Percentiles rank a stretch among this genome's conserved stretches.
Conservation (phyloP, 2,888 invertebrate species). For the Chymomyza caudatula region DNA sequence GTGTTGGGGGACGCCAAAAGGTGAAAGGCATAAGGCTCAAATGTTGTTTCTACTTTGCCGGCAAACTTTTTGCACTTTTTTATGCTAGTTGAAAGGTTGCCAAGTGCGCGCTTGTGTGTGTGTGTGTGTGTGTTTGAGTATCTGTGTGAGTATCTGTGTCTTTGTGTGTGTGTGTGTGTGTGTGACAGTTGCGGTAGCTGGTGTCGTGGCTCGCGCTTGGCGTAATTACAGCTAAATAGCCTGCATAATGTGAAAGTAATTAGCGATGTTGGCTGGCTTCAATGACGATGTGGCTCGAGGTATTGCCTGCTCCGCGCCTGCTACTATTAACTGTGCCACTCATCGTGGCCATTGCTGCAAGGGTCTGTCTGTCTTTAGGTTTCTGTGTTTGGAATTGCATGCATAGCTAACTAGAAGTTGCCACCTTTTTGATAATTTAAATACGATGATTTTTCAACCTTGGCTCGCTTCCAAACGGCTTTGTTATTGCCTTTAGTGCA, state of each 20-base stretch:
- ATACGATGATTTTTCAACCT: not conserved
- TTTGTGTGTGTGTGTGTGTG: slow-evolving; percentile 24
- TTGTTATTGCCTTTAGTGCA: not conserved
- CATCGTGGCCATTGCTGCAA: not conserved
- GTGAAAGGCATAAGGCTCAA: slow-evolving; percentile 61
- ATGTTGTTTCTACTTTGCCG: slow-evolving; percentile 45
- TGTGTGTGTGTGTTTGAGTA: slow-evolving; percentile 4
- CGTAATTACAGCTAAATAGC: slow-evolving; percentile 73
- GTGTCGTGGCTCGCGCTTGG: slow-evolving; percentile 61
- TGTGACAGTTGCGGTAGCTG: slow-evolving; percentile 43
- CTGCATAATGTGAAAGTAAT: slow-evolving; percentile 74
- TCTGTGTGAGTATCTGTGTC: not conserved
- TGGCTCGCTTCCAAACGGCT: not conserved
- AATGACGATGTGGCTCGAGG: slow-evolving; percentile 11
- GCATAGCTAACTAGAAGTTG: not conserved
- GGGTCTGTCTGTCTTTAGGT: not conserved
- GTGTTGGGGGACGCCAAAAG: slow-evolving; percentile 6
- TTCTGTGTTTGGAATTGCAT: not conserved
- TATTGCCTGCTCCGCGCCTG: slow-evolving; percentile 19
- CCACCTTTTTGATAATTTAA: not conserved
- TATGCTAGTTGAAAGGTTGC: slow-evolving; percentile 37
- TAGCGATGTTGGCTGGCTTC: slow-evolving; percentile 55
- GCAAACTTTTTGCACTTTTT: slow-evolving; percentile 49
- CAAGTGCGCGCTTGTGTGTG: slow-evolving; percentile 13
- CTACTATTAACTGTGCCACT: slow-evolving; percentile 15